phyloP scores from a whole-genome alignment of 2,113 vertebrate species.

The Artemisiospiza belli region DNA sequence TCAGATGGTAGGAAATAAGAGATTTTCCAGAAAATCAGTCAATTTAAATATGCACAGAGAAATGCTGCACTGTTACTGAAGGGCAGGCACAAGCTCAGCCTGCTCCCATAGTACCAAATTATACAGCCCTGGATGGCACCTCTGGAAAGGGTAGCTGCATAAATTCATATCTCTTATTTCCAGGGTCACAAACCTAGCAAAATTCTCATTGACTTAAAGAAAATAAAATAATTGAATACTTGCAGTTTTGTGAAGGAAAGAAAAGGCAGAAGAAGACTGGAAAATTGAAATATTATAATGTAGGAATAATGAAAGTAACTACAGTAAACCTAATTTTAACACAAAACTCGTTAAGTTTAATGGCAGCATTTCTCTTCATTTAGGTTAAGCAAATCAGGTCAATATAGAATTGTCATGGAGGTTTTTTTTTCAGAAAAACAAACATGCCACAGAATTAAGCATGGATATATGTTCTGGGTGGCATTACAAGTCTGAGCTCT shows the following conservation, averaged over 20 bases:
- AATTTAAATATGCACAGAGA: not conserved
- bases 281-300: not conserved
- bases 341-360: not conserved
- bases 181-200: not conserved
- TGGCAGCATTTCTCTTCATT: not conserved
- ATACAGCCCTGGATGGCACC: not conserved
- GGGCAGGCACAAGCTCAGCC: not conserved
- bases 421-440: not conserved
- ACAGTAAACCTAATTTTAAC: not conserved
- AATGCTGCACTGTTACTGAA: not conserved
- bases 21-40: not conserved
- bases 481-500: not conserved
- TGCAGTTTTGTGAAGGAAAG: not conserved
- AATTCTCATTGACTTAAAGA: not conserved
- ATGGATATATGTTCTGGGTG: rapidly evolving
- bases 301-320: not conserved
- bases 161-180: not conserved
- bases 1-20: not conserved
- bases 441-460: not conserved
- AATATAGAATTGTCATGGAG: not conserved
- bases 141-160: not conserved
- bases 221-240: not conserved
- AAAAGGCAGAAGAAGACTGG: not conserved
- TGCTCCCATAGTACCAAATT: not conserved
- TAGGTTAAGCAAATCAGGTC: not conserved